A percentile compares a stretch with the other conserved stretches of the same genome.
Evolutionary conservation across 1,140 invertebrate genomes (phyloP).

Genomic region (Eupeodes corollae): DNA sequence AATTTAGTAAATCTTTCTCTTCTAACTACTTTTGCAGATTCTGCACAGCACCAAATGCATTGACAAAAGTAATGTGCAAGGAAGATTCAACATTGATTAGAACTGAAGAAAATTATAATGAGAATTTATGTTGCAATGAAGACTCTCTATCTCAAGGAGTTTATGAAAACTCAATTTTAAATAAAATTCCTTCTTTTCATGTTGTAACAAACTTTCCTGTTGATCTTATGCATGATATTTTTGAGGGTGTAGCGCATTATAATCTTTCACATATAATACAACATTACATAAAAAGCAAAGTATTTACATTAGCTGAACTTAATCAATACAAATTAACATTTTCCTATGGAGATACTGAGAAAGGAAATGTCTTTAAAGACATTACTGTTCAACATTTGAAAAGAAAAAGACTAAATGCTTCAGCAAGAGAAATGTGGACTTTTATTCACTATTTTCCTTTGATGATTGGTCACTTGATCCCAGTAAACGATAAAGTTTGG

Average conservation of each 20-base stretch:
- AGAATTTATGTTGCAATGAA: background rate
- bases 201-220: no score
- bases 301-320: conserved; percentile 15
- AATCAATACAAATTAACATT: conserved; percentile 5
- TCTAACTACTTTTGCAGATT: conserved; percentile 19
- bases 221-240: conserved; percentile 25
- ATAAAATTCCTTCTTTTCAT: conserved; percentile 14
- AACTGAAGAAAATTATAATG: background rate
- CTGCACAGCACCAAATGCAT: conserved; percentile 14
- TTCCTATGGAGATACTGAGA: background rate
- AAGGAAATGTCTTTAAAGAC: background rate
- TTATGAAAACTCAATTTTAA: conserved; percentile 9
- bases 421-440: conserved; percentile 19
- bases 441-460: conserved; percentile 14
- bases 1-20: conserved; percentile 22
- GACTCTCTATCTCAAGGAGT: conserved; percentile 11
- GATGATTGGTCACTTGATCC: conserved; percentile 17
- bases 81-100: background rate
- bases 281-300: conserved; percentile 13
- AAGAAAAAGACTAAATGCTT: conserved; percentile 9
- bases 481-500: conserved; percentile 13
- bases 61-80: background rate
- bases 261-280: conserved; percentile 14
- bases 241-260: conserved; percentile 18
- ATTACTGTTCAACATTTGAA: background rate